These are phyloP conservation scores for Chloropsis cyanopogon DNA, from an alignment of 2,113 vertebrate genomes.

Conservation along the genomic window DNA sequence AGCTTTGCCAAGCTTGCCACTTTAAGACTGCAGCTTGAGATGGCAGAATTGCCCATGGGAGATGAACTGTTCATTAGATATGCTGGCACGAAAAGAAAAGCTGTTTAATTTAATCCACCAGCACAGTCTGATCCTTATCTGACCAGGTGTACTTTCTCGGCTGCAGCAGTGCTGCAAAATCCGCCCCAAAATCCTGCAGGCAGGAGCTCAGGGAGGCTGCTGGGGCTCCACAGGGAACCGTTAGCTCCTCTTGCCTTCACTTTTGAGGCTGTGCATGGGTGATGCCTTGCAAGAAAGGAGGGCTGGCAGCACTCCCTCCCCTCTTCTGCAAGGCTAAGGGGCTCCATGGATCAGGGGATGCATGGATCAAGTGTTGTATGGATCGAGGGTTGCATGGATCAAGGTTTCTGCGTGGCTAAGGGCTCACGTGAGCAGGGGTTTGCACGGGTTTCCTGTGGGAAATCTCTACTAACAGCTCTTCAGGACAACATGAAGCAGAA, in stretches of 20 bases:
- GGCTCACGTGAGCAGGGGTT: not conserved
- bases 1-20: conserved; percentile 52
- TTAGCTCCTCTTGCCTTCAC: not conserved
- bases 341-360: not conserved
- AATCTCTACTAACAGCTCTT: not conserved
- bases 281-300: not conserved
- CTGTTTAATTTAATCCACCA: conserved; percentile 61
- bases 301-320: not conserved
- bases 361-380: not conserved
- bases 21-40: conserved; percentile 36
- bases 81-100: conserved; percentile 59
- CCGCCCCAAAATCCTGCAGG: not conserved
- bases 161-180: conserved; percentile 32
- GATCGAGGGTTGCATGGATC: accelerated
- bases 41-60: conserved; percentile 60
- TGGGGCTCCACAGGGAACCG: not conserved
- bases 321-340: not conserved
- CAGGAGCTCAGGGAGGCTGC: not conserved
- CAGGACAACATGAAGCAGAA: conserved; percentile 22
- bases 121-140: conserved; percentile 62
- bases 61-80: conserved; percentile 61
- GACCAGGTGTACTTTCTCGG: conserved; percentile 52
- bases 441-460: not conserved
- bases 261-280: not conserved
- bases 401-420: not conserved